Evolutionary conservation across 2,797 vertebrate species (phyloP).

Genomic region (Acanthiza pusilla): DNA sequence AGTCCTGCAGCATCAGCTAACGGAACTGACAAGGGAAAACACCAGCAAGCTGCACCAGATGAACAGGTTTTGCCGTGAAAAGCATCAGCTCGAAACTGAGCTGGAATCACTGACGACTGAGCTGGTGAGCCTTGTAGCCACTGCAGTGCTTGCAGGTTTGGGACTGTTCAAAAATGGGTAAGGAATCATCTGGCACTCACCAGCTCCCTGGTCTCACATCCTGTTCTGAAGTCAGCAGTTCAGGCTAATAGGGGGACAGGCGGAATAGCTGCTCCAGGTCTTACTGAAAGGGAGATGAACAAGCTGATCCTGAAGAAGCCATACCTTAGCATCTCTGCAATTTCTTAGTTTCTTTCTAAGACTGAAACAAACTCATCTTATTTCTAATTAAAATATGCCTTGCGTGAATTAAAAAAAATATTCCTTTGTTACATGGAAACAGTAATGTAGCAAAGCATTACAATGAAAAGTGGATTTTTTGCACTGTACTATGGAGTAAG

Average conservation of each 20-base stretch:
- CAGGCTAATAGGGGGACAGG: not conserved
- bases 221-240: not conserved
- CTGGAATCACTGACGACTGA: conserved; percentile 75
- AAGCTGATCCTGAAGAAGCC: not conserved
- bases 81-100: conserved; percentile 75
- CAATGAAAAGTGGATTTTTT: not conserved
- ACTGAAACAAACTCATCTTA: not conserved
- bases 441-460: not conserved
- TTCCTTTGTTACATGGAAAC: not conserved
- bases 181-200: not conserved
- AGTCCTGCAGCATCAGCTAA: conserved; percentile 68
- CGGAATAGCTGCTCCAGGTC: not conserved
- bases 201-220: not conserved
- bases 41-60: conserved; percentile 75
- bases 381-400: not conserved
- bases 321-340: not conserved
- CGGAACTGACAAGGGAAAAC: conserved; percentile 77
- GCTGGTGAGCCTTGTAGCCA: conserved; percentile 67
- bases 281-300: not conserved
- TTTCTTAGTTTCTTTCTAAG: not conserved
- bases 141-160: not conserved
- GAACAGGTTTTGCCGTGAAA: conserved; percentile 74
- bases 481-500: not conserved
- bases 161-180: not conserved
- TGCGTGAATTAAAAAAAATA: not conserved